Base-by-base conservation (phyloP, 2,797 vertebrate genomes). In the Ctenosaura bakeri region DNA sequence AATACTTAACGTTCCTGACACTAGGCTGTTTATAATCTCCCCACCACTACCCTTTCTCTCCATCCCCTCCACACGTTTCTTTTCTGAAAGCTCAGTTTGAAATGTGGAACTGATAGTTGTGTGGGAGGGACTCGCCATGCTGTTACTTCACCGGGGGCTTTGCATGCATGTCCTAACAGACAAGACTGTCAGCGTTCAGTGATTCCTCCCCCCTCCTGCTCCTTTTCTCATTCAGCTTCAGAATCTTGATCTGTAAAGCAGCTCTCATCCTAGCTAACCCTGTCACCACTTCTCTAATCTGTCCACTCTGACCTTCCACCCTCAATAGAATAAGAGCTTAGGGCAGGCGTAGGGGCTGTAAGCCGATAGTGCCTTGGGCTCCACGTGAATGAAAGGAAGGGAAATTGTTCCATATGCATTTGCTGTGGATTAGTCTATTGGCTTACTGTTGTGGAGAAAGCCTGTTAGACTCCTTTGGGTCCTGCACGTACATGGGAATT, bases 361-460 rank as follows among this genome's bases (percentile, higher is more conserved):
- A 97, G 92, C 95, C 38, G 90, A 96, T 94, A 95, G 96, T 95
- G 92, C 87, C 95, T 89, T 88, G 22, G 80, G 92, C 95, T 95
- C 91, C 92, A 89, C 92, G 90, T 96, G 91, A 93, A 93, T 94
- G 96, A 96, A 96, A 96, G 94, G 94, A 95, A 94, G 94, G 96
- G 95, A 96, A 96, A 95, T 95, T 92, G 92, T 96, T 96, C 96
- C 96, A 93, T 96, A 86, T 94, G 95, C 95, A 93, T 97, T 97
- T 96, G 95, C 97, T 97, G 94, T 95, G 97, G 96, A 97, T 98
- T 98, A 98, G 93, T 90, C 93, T 96, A 96, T 97, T 97, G 96
- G 95, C 93, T 98, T 98, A 97, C 96, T 95, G 93, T 95, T 92
- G 82, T 91, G 95, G 96, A 97, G 95, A 97, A 97, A 97, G 95